Conservation (phyloP, 2,113 vertebrate genomes). For the chimpanzee (Pan troglodytes) region NHGRI_mPanTro3-v2.1_pri NC_072411.2:72743501-72744000, state of each 20-base stretch:
- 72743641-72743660: background rate
- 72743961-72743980: background rate
- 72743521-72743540: constrained; percentile 68
- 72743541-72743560: constrained; percentile 55
- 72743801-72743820: background rate
- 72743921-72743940: background rate
- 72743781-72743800: background rate
- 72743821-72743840: background rate
- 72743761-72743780: background rate
- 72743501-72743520: constrained; percentile 64
- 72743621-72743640: background rate
- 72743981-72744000: background rate
- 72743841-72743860: background rate
- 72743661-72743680: constrained; percentile 29
- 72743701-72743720: constrained; percentile 50
- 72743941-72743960: background rate
- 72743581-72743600: constrained; percentile 9
- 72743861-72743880: background rate
- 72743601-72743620: background rate
- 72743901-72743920: background rate
- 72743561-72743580: constrained; percentile 54
- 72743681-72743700: constrained; percentile 8
- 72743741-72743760: background rate
- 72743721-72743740: background rate
- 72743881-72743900: background rate